Evolutionary conservation across 2,113 vertebrate species (phyloP).

Genomic region (Corythoichthys intestinalis): DNA sequence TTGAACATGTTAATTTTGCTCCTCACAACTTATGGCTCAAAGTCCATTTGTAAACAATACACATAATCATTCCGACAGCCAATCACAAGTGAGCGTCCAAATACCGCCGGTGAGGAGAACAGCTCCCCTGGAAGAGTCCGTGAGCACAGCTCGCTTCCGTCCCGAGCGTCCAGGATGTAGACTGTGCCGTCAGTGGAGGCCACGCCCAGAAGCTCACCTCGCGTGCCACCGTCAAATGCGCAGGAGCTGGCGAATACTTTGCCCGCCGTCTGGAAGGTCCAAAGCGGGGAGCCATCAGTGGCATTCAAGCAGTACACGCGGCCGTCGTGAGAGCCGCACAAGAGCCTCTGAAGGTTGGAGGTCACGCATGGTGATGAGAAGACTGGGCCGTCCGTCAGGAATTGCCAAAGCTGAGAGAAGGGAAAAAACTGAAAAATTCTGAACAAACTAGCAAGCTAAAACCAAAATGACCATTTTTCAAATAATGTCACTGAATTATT

Average conservation of each 20-base stretch:
- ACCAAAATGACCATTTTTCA: not conserved
- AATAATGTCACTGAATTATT: not conserved
- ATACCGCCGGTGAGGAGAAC: slow-evolving; percentile 88
- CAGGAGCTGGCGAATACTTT: slow-evolving; percentile 87
- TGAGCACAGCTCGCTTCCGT: slow-evolving; percentile 63
- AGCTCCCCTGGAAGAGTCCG: slow-evolving; percentile 81
- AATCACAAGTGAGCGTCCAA: slow-evolving; percentile 75
- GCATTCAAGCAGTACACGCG: slow-evolving; percentile 80
- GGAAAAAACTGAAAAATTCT: not conserved
- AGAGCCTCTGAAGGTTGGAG: slow-evolving; percentile 67
- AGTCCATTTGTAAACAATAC: slow-evolving; percentile 80
- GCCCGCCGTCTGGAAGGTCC: slow-evolving; percentile 82
- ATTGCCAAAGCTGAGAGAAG: slow-evolving; percentile 80
- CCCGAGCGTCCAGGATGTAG: slow-evolving; percentile 81
- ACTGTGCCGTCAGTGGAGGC: slow-evolving; percentile 88
- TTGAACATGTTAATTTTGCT: not conserved
- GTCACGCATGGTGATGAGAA: slow-evolving; percentile 88
- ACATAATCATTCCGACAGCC: slow-evolving; percentile 92
- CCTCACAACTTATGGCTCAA: not conserved
- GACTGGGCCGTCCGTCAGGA: slow-evolving; percentile 79
- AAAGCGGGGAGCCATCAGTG: slow-evolving; percentile 75
- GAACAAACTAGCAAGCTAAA: not conserved
- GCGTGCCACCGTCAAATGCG: slow-evolving; percentile 67
- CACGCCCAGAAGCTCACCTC: slow-evolving; percentile 70
- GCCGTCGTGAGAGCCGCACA: slow-evolving; percentile 89